Evolutionary conservation across 2,797 vertebrate species (phyloP).

Genomic region (Myripristis jacobus): DNA sequence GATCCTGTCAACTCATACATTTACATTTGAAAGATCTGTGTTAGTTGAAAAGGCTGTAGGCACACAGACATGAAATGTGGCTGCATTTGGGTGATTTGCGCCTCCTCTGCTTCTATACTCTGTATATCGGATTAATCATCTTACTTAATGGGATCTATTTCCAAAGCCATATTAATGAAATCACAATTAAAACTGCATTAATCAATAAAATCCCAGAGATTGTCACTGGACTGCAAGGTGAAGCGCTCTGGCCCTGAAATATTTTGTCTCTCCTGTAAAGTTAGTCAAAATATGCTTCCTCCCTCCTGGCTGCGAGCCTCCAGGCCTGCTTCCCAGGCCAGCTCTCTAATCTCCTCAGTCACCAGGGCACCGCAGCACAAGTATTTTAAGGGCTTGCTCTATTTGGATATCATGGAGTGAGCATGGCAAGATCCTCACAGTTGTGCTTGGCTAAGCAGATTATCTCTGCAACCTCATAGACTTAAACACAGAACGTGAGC

Average conservation of each 20-base stretch:
- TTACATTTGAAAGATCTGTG: background rate
- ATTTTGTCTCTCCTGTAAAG: slow-evolving; percentile 37
- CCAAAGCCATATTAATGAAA: slow-evolving; percentile 12
- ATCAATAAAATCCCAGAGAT: slow-evolving; percentile 25
- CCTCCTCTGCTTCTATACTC: slow-evolving; percentile 1
- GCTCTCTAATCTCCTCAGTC: slow-evolving; percentile 70
- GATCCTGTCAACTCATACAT: background rate
- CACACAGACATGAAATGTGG: background rate
- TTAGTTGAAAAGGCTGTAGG: background rate
- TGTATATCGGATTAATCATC: slow-evolving; percentile 8
- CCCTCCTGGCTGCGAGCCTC: slow-evolving; percentile 25
- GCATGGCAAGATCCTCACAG: slow-evolving; percentile 62
- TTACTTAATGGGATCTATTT: slow-evolving; percentile 10
- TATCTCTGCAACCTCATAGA: slow-evolving; percentile 66
- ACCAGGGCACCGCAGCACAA: slow-evolving; percentile 64
- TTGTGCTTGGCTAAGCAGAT: slow-evolving; percentile 76
- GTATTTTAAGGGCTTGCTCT: slow-evolving; percentile 73
- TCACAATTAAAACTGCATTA: background rate
- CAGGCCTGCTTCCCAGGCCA: slow-evolving; percentile 52
- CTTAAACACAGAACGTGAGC: slow-evolving; percentile 56
- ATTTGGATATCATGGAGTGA: slow-evolving; percentile 68
- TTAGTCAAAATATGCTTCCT: slow-evolving; percentile 42
- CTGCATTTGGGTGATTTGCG: background rate
- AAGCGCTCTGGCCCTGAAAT: background rate
- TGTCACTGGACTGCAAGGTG: slow-evolving; percentile 1